Conservation (phyloP, 2,113 vertebrate genomes). For the Microtus ochrogaster region DNA sequence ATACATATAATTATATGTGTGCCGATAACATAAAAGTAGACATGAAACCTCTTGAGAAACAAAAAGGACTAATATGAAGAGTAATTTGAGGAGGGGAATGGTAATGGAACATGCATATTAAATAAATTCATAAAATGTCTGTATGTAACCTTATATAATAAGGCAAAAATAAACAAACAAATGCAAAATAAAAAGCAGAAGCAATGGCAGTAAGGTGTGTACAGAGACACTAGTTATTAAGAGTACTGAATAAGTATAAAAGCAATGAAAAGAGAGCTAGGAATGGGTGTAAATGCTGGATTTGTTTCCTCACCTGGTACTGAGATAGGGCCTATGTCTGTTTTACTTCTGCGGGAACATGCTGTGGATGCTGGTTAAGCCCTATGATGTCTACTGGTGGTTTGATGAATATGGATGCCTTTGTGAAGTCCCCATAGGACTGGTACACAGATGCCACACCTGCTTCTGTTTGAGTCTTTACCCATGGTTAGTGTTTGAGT, state of each 20-base stretch:
- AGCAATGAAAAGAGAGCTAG: not conserved
- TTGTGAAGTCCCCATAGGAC: not conserved
- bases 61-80: not conserved
- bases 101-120: not conserved
- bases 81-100: not conserved
- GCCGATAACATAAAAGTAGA: not conserved
- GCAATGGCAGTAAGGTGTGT: not conserved
- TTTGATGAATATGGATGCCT: not conserved
- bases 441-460: not conserved
- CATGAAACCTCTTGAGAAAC: not conserved
- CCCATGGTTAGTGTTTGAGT: not conserved
- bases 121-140: not conserved
- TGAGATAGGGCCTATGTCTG: not conserved
- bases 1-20: not conserved
- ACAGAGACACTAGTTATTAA: not conserved
- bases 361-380: not conserved
- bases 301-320: not conserved
- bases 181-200: not conserved
- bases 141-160: not conserved
- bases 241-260: not conserved
- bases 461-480: not conserved
- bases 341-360: not conserved
- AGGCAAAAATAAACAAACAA: not conserved
- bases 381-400: not conserved
- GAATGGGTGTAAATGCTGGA: not conserved